Percentiles rank a stretch among this genome's conserved stretches.
Evolutionary conservation across 30 jellyfish, hydroid and myxozoan genomes (phyloP).

Genomic region (Aurelia sp.): DNA sequence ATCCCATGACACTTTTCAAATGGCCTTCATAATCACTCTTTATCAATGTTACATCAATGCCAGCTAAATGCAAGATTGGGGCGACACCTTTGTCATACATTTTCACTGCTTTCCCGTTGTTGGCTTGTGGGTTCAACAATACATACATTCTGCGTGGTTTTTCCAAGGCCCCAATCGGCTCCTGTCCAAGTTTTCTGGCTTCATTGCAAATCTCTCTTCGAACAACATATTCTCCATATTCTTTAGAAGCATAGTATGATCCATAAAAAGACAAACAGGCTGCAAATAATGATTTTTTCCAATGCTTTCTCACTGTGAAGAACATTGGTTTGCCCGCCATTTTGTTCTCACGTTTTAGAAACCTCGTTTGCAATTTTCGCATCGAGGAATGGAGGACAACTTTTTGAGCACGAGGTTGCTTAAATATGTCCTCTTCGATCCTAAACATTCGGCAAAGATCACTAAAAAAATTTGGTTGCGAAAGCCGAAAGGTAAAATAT

Average conservation of each 20-base stretch:
- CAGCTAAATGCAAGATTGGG: constrained; percentile 89
- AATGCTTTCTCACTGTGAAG: constrained; percentile 60
- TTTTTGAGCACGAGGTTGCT: neutral
- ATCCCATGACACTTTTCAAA: constrained; percentile 79
- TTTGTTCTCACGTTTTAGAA: neutral
- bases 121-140: constrained; percentile 70
- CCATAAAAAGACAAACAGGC: constrained; percentile 61
- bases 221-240: constrained; percentile 58
- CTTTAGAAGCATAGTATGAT: constrained; percentile 48
- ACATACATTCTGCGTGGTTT: constrained; percentile 83
- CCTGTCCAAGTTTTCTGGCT: constrained; percentile 63
- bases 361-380: neutral
- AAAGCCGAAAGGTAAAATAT: no score
- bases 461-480: neutral
- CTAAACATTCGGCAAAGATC: neutral
- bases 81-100: constrained; percentile 90
- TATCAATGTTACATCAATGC: constrained; percentile 87
- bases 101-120: constrained; percentile 72
- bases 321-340: constrained; percentile 69
- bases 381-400: neutral
- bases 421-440: neutral
- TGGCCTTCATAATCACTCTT: constrained; percentile 97
- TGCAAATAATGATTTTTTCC: constrained; percentile 68
- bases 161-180: constrained; percentile 64
- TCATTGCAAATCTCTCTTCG: constrained; percentile 69